phyloP scores from a whole-genome alignment of 2,888 invertebrate species.

The Eilema caniola region DNA sequence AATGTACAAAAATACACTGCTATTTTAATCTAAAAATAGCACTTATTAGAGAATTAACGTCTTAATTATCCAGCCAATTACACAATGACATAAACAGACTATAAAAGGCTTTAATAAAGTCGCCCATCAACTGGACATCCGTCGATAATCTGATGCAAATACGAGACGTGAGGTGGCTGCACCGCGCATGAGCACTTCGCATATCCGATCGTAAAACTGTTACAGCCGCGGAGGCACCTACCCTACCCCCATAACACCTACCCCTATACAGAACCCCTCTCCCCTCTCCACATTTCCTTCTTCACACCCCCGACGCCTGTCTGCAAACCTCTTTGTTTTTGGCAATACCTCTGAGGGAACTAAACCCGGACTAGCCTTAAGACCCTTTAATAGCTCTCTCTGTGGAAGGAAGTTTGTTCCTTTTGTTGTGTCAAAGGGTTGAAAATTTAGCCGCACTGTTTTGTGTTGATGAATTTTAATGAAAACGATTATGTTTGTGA shows the following conservation, averaged over 20 bases:
- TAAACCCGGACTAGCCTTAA: conserved; percentile 79
- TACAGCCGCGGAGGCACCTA: conserved; percentile 65
- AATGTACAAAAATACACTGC: background rate
- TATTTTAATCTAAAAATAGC: background rate
- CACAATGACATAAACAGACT: conserved; percentile 8
- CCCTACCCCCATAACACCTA: conserved; percentile 54
- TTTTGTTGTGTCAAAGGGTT: conserved; percentile 69
- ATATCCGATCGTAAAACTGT: conserved; percentile 85
- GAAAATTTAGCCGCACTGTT: conserved; percentile 32
- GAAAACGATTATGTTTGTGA: conserved; percentile 54
- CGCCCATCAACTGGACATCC: conserved; percentile 52
- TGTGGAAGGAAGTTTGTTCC: conserved; percentile 73
- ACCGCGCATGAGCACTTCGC: conserved; percentile 82
- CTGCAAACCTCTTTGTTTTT: conserved; percentile 83
- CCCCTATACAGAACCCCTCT: conserved; percentile 46
- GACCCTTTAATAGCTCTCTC: conserved; percentile 82
- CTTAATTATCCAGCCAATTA: conserved; percentile 20
- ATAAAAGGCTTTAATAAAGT: conserved; percentile 33
- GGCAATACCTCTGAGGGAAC: conserved; percentile 75
- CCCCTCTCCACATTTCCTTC: conserved; percentile 41
- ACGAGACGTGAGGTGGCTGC: conserved; percentile 68
- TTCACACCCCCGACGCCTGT: conserved; percentile 63
- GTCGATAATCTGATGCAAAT: conserved; percentile 84
- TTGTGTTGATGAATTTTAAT: conserved; percentile 59
- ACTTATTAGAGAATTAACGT: background rate